These are phyloP conservation scores for Agrilus planipennis DNA, from an alignment of 1,140 invertebrate species.

Conservation along the genomic window DNA sequence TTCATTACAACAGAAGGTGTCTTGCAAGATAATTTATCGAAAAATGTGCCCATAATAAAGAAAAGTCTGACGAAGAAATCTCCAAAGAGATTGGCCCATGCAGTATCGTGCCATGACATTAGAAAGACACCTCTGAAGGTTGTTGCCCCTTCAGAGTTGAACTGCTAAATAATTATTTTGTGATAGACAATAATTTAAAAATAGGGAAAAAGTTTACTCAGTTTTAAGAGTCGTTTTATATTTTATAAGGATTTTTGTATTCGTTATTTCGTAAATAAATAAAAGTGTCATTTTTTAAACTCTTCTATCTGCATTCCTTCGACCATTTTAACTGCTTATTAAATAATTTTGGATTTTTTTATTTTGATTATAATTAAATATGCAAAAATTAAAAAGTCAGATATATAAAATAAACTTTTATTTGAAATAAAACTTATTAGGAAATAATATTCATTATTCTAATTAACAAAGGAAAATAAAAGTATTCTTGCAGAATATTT, in stretches of 20 bases:
- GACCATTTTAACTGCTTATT: background rate
- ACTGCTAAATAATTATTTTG: conserved; percentile 1
- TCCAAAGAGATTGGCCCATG: conserved; percentile 12
- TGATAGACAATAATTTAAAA: background rate
- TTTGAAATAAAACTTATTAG: background rate
- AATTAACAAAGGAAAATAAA: too few species aligned
- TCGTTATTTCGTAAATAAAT: background rate
- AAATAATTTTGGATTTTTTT: background rate
- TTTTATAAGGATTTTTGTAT: background rate
- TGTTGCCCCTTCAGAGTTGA: background rate
- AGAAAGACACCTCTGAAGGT: conserved; percentile 5
- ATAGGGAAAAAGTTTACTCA: background rate
- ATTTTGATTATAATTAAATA: background rate
- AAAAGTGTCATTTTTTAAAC: background rate
- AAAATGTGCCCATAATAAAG: conserved; percentile 21
- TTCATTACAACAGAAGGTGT: conserved; percentile 1
- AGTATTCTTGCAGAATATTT: too few species aligned
- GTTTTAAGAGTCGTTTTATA: background rate
- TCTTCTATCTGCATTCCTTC: background rate
- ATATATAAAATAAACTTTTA: background rate
- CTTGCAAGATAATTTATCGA: conserved; percentile 12
- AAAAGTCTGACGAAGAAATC: conserved; percentile 17
- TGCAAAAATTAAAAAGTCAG: background rate
- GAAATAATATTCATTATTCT: background rate
- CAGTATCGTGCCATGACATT: background rate